These are phyloP conservation scores for Tetraneura akinire DNA, from an alignment of 1,140 invertebrate species.

Conservation along the genomic window DNA sequence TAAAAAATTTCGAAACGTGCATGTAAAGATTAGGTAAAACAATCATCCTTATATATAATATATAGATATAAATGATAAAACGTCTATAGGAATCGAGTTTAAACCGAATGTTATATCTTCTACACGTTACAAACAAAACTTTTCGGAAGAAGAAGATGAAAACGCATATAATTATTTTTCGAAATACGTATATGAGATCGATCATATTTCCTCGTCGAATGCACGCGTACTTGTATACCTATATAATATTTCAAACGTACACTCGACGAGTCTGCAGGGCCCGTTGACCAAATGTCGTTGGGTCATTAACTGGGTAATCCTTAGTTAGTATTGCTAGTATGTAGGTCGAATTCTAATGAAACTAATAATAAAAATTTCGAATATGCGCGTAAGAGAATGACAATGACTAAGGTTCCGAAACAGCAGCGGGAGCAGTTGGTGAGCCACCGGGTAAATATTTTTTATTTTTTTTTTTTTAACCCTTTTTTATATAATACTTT, in stretches of 20 bases:
- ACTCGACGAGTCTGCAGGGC: neutral
- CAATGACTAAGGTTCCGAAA: conserved; percentile 44
- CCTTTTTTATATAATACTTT: conserved; percentile 22
- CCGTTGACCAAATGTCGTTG: conserved; percentile 48
- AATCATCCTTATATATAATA: too few relatives aligned
- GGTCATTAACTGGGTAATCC: conserved; percentile 32
- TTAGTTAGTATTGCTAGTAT: neutral
- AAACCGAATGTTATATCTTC: too few relatives aligned
- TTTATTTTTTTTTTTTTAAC: conserved; percentile 41
- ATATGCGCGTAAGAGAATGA: conserved; percentile 34
- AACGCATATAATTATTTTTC: neutral
- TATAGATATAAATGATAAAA: too few relatives aligned
- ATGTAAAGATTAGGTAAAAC: too few relatives aligned
- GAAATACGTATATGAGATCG: conserved; percentile 29
- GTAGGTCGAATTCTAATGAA: conserved; percentile 42
- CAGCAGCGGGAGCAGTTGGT: conserved; percentile 44
- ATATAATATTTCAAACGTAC: neutral
- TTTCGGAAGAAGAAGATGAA: too few relatives aligned
- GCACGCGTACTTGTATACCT: too few relatives aligned
- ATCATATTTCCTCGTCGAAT: neutral
- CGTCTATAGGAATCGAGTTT: too few relatives aligned
- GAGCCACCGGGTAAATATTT: conserved; percentile 39
- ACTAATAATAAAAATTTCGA: conserved; percentile 20
- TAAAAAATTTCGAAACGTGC: too few relatives aligned
- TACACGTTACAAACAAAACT: too few relatives aligned